These are phyloP conservation scores for Burhinus oedicnemus DNA, from an alignment of 2,113 vertebrate genomes.

Conservation along the genomic window DNA sequence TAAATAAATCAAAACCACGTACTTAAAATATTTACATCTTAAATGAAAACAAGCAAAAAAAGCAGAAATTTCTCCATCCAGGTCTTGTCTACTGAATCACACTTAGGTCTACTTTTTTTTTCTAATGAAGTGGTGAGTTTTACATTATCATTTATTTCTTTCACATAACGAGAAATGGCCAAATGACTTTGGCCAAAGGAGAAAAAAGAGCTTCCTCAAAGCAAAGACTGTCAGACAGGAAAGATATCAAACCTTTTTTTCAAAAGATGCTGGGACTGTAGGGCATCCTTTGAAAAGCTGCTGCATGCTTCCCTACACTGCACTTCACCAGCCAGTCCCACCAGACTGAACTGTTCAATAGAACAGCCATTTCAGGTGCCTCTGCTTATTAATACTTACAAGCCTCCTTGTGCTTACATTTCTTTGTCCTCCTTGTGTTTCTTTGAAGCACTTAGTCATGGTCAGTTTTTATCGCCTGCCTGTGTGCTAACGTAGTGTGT, in stretches of 20 bases:
- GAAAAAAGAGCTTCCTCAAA: background rate
- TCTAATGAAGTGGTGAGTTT: background rate
- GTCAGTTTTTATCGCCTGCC: background rate
- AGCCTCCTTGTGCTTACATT: background rate
- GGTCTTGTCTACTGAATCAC: slow-evolving; percentile 55
- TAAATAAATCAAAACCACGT: slow-evolving; percentile 78
- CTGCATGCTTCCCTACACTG: background rate
- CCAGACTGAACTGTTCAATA: background rate
- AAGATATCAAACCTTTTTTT: background rate
- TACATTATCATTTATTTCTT: background rate
- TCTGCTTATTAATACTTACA: background rate
- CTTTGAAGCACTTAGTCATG: background rate
- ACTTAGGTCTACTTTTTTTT: background rate
- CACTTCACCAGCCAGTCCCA: background rate
- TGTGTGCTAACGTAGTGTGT: background rate
- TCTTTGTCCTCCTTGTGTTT: background rate
- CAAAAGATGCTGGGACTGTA: background rate
- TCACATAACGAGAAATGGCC: background rate
- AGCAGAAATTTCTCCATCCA: background rate
- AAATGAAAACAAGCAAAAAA: slow-evolving; percentile 67
- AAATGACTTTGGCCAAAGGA: background rate
- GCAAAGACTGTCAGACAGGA: background rate
- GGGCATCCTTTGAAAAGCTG: background rate
- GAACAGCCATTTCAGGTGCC: background rate
- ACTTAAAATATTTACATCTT: slow-evolving; percentile 73